Percentiles rank a stretch among this genome's conserved stretches.
Evolutionary conservation across 1,140 invertebrate genomes (phyloP).

Genomic region (Cydia fagiglandana): DNA sequence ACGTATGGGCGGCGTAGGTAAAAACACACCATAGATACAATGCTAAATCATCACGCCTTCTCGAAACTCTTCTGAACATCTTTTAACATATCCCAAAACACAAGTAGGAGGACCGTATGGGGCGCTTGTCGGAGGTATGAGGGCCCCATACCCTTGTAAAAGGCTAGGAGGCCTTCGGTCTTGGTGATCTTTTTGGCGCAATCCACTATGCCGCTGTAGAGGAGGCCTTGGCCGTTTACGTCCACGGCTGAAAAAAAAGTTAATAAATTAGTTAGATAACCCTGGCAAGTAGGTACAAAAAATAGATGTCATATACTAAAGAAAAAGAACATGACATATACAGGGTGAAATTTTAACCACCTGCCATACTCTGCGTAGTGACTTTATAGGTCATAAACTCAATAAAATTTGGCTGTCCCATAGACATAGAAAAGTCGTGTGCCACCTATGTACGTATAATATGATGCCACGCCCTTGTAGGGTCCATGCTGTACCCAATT

Average conservation of each 20-base stretch:
- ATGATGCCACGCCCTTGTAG: too few species aligned
- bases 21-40: background rate
- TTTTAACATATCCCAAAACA: slow-evolving; percentile 92
- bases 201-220: slow-evolving; percentile 88
- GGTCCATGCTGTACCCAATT: too few species aligned
- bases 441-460: too few species aligned
- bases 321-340: too few species aligned
- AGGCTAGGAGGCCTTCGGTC: slow-evolving; percentile 88
- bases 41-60: slow-evolving; percentile 30
- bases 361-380: too few species aligned
- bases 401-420: too few species aligned
- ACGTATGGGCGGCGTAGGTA: too few species aligned
- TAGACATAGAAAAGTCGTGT: too few species aligned
- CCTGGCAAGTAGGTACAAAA: too few species aligned
- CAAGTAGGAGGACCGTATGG: slow-evolving; percentile 90
- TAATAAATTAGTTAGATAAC: background rate
- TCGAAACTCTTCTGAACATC: slow-evolving; percentile 63
- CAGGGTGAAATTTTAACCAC: too few species aligned
- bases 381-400: too few species aligned
- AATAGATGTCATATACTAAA: too few species aligned
- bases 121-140: slow-evolving; percentile 92
- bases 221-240: slow-evolving; percentile 82
- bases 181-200: slow-evolving; percentile 88
- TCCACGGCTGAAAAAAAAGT: slow-evolving; percentile 75
- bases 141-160: slow-evolving; percentile 94